A percentile compares a stretch with the other conserved stretches of the same genome.
phyloP scores from a whole-genome alignment of 2,797 vertebrate genomes.

The Paguma larvata region DNA sequence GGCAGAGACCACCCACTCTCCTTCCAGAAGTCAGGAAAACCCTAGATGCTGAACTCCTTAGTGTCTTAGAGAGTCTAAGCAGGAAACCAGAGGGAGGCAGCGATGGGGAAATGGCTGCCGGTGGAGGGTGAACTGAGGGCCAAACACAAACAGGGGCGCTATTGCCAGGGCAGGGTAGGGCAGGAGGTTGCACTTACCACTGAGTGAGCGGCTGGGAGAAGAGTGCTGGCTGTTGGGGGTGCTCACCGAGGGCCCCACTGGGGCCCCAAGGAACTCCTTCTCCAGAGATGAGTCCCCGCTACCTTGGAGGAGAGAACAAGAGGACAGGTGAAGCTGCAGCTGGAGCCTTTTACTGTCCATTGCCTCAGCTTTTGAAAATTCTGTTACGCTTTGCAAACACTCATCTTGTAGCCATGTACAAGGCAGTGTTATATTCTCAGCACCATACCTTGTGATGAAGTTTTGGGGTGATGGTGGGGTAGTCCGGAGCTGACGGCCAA shows the following conservation, averaged over 20 bases:
- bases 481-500: too few species aligned
- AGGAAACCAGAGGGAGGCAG: conserved; percentile 19
- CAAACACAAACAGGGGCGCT: not conserved
- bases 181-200: conserved; percentile 89
- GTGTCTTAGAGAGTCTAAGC: conserved; percentile 1
- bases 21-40: conserved; percentile 50
- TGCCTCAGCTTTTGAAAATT: conserved; percentile 39
- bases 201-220: conserved; percentile 94
- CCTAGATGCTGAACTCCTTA: not conserved
- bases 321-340: conserved; percentile 63
- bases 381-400: not conserved
- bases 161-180: not conserved
- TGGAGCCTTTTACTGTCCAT: not conserved
- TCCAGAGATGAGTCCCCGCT: conserved; percentile 96
- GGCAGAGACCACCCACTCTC: not conserved
- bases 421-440: not conserved
- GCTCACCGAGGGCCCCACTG: conserved; percentile 93
- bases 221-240: conserved; percentile 97
- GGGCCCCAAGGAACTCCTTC: conserved; percentile 93
- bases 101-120: conserved; percentile 51
- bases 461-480: too few species aligned
- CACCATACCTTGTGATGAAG: conserved; percentile 53
- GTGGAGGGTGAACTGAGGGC: not conserved
- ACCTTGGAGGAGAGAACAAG: conserved; percentile 89
- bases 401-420: not conserved